Percentiles rank a stretch among this genome's conserved stretches.
Evolutionary conservation across 1,140 invertebrate genomes (phyloP).

Genomic region (Drosophila obscura): DNA sequence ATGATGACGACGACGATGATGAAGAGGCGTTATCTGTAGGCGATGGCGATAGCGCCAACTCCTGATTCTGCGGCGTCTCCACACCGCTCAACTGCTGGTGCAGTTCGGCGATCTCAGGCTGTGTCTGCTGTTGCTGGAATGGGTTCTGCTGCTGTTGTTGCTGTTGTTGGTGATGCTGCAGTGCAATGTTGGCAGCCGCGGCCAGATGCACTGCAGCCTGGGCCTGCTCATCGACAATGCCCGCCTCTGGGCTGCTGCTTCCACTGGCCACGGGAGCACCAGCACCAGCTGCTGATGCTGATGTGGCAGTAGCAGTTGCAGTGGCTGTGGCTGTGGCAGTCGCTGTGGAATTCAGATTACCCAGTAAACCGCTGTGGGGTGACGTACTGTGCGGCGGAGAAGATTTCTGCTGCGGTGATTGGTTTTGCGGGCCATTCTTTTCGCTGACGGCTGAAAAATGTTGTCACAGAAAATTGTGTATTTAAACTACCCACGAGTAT

Average conservation of each 20-base stretch:
- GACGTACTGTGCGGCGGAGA: conserved; percentile 73
- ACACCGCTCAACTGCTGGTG: conserved; percentile 72
- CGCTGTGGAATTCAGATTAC: conserved; percentile 72
- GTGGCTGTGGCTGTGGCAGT: conserved; percentile 68
- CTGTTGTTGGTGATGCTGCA: conserved; percentile 73
- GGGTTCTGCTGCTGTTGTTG: conserved; percentile 67
- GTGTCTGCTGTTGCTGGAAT: conserved; percentile 66
- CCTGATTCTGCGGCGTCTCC: conserved; percentile 54
- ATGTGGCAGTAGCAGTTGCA: conserved; percentile 3
- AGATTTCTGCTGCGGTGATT: conserved; percentile 73
- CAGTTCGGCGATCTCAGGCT: conserved; percentile 71
- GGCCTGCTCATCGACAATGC: conserved; percentile 55
- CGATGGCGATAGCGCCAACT: conserved; percentile 41
- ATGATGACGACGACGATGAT: conserved; percentile 45
- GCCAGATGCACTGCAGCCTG: conserved; percentile 70
- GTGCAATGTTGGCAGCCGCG: conserved; percentile 72
- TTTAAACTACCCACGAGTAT: background rate
- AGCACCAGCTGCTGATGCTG: conserved; percentile 12
- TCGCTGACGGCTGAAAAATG: conserved; percentile 70
- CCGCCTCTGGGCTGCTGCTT: conserved; percentile 61
- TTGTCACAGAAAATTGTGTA: background rate
- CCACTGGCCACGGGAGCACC: conserved; percentile 52
- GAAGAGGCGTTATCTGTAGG: conserved; percentile 28
- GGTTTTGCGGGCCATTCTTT: conserved; percentile 75
- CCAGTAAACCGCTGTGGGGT: conserved; percentile 61